These are phyloP conservation scores for Nymphalis io DNA, from an alignment of 1,140 invertebrate genomes.

Conservation along the genomic window DNA sequence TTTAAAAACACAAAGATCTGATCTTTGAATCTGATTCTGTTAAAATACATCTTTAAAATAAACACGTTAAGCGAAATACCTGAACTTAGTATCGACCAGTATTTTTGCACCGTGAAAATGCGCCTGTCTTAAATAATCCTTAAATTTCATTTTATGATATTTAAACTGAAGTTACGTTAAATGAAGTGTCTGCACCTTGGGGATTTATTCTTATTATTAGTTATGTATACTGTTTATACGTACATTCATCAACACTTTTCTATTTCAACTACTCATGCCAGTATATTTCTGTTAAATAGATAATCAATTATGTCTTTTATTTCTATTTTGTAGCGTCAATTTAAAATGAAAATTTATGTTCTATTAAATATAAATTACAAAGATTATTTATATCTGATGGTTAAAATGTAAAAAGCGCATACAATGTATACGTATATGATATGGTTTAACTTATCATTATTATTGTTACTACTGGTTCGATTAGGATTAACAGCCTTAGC, in stretches of 20 bases:
- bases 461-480: too few species aligned
- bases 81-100: slow-evolving; percentile 35
- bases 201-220: background rate
- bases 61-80: slow-evolving; percentile 18
- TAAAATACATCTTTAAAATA: too few species aligned
- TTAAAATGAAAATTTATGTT: background rate
- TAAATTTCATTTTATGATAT: slow-evolving; percentile 32
- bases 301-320: slow-evolving; percentile 23
- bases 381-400: too few species aligned
- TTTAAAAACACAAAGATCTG: too few species aligned
- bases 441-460: too few species aligned
- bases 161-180: background rate
- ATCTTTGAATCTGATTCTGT: too few species aligned
- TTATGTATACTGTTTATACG: background rate
- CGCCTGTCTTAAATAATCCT: slow-evolving; percentile 35
- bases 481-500: too few species aligned
- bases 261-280: background rate
- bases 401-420: too few species aligned
- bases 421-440: too few species aligned
- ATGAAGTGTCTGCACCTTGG: background rate
- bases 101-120: slow-evolving; percentile 45
- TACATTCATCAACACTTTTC: background rate
- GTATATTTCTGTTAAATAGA: background rate
- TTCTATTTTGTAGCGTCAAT: slow-evolving; percentile 9
- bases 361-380: background rate